Conservation (phyloP, 2,113 vertebrate genomes). For the Ursus arctos region DNA sequence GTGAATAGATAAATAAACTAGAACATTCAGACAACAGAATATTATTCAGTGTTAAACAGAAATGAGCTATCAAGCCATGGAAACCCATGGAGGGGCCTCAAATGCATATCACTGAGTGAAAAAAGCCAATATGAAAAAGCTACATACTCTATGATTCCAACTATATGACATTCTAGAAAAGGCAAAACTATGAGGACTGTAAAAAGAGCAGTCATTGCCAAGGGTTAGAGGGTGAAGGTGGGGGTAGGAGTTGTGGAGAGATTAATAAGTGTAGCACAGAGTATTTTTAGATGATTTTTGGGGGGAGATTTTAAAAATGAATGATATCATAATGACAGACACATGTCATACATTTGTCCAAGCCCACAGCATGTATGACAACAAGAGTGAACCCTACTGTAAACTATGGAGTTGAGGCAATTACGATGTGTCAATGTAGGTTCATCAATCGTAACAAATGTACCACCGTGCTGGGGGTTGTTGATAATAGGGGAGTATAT, state of each 20-base stretch:
- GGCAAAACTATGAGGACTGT: neutral
- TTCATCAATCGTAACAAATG: neutral
- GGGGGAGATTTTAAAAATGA: neutral
- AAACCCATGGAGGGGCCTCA: neutral
- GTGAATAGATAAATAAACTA: neutral
- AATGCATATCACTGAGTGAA: neutral
- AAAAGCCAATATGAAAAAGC: neutral
- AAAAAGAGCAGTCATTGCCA: neutral
- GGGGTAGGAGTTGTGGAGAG: neutral
- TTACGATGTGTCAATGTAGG: neutral
- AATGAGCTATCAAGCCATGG: neutral
- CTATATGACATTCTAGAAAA: neutral
- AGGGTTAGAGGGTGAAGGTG: neutral
- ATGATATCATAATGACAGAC: neutral
- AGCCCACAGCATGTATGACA: neutral
- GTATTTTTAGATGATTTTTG: neutral
- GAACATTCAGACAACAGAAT: neutral
- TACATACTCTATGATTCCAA: neutral
- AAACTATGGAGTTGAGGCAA: neutral
- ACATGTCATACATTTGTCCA: neutral
- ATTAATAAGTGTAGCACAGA: neutral
- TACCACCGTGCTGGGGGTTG: neutral
- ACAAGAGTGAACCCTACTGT: neutral
- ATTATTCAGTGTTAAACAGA: neutral
- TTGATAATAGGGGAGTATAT: neutral